Evolutionary conservation across 2,888 invertebrate genomes (phyloP).

Genomic region (Pogonocherus hispidulus): DNA sequence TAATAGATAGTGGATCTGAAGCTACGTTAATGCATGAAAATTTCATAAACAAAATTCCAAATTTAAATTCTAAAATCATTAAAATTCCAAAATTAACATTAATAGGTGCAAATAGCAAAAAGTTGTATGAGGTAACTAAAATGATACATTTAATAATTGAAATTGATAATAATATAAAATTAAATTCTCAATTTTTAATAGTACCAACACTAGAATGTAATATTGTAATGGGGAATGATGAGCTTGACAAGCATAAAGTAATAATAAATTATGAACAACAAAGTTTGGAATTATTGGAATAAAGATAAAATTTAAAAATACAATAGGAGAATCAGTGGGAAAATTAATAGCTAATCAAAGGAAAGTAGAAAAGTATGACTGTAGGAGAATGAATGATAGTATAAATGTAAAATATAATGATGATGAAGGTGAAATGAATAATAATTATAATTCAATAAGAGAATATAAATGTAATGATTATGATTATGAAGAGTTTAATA

Average conservation of each 20-base stretch:
- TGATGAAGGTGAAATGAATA: not conserved
- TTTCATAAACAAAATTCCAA: not conserved
- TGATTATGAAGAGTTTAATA: no score
- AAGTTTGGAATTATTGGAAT: not conserved
- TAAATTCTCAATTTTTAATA: not conserved
- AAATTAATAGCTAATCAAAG: not conserved
- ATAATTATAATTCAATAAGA: not conserved
- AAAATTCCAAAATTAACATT: slow-evolving; percentile 11
- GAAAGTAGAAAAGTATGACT: not conserved
- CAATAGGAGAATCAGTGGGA: no score
- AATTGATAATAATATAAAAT: not conserved
- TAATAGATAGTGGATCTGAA: not conserved
- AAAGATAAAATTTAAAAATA: not conserved
- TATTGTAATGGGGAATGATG: not conserved
- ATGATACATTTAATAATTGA: not conserved
- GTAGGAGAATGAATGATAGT: not conserved
- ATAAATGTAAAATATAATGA: not conserved
- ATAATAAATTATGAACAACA: not conserved
- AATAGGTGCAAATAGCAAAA: slow-evolving; percentile 16
- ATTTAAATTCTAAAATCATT: slow-evolving; percentile 9
- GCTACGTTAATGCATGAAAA: not conserved
- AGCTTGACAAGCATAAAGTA: not conserved
- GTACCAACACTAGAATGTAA: not conserved
- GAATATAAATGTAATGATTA: not conserved
- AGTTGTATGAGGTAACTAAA: not conserved